A percentile compares a stretch with the other conserved stretches of the same genome.
Evolutionary conservation across 2,888 invertebrate genomes (phyloP).

Genomic region (Cepaea hortensis): DNA sequence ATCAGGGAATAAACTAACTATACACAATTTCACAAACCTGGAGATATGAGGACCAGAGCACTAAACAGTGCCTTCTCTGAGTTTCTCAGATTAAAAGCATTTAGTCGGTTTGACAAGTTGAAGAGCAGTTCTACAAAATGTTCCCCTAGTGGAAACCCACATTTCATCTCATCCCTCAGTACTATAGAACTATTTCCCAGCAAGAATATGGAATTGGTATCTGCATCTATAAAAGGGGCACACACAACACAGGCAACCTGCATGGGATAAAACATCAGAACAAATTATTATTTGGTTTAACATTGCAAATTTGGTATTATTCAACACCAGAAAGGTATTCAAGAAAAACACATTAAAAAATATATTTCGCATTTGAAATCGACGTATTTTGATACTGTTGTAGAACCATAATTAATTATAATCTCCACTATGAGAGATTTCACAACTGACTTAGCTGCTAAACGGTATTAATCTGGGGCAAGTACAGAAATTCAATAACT

Average conservation of each 20-base stretch:
- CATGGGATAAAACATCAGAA: constrained; percentile 24
- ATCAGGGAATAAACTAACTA: neutral
- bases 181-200: constrained; percentile 68
- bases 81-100: constrained; percentile 71
- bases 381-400: too few relatives aligned
- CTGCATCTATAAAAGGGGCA: constrained; percentile 73
- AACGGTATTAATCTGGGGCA: too few relatives aligned
- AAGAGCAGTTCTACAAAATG: constrained; percentile 75
- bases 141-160: constrained; percentile 72
- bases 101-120: constrained; percentile 73
- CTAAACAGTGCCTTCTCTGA: constrained; percentile 75
- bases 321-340: too few relatives aligned
- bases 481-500: too few relatives aligned
- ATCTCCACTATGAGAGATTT: too few relatives aligned
- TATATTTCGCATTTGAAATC: too few relatives aligned
- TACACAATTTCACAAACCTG: constrained; percentile 62
- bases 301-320: too few relatives aligned
- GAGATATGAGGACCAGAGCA: constrained; percentile 74
- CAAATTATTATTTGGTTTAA: too few relatives aligned
- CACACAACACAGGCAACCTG: constrained; percentile 76
- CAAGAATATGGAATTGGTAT: constrained; percentile 72
- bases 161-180: constrained; percentile 72
- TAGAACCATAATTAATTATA: too few relatives aligned
- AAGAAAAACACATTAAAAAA: too few relatives aligned
- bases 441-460: too few relatives aligned